phyloP scores from a whole-genome alignment of 1,140 invertebrate species.

The Nephila pilipes region DNA sequence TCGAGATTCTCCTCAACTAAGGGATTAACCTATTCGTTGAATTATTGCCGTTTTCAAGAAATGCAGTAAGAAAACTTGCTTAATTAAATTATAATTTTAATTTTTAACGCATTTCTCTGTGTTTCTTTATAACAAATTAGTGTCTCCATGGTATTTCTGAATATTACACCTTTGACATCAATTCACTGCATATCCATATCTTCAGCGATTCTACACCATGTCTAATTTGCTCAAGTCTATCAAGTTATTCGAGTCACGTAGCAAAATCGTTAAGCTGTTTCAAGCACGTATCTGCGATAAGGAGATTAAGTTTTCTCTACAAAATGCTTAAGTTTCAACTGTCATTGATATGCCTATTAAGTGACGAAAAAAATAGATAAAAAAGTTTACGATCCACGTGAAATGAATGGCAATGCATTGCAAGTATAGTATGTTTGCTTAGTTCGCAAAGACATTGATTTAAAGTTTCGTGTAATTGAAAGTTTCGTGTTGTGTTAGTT shows the following conservation, averaged over 20 bases:
- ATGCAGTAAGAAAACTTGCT: too few relatives aligned
- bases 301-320: constrained; percentile 40
- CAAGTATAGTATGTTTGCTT: neutral
- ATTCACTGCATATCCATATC: neutral
- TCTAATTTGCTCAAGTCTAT: neutral
- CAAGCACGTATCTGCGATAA: constrained; percentile 16
- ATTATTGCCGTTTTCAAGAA: too few relatives aligned
- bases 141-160: too few relatives aligned
- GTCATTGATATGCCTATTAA: constrained; percentile 55
- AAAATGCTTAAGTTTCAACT: constrained; percentile 50
- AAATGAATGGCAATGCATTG: constrained; percentile 26
- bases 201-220: neutral
- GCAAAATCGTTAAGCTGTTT: constrained; percentile 29
- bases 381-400: constrained; percentile 30
- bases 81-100: too few relatives aligned
- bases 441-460: neutral
- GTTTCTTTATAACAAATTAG: too few relatives aligned
- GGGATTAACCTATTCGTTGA: too few relatives aligned
- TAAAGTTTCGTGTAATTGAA: neutral
- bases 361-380: constrained; percentile 11
- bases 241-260: constrained; percentile 41
- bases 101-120: too few relatives aligned
- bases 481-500: neutral
- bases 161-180: neutral
- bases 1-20: too few relatives aligned